Evolutionary conservation across 1,140 invertebrate species (phyloP), one percentile per base, ranked within the genome.

Genomic region (Scaptomyza montana): DNA sequence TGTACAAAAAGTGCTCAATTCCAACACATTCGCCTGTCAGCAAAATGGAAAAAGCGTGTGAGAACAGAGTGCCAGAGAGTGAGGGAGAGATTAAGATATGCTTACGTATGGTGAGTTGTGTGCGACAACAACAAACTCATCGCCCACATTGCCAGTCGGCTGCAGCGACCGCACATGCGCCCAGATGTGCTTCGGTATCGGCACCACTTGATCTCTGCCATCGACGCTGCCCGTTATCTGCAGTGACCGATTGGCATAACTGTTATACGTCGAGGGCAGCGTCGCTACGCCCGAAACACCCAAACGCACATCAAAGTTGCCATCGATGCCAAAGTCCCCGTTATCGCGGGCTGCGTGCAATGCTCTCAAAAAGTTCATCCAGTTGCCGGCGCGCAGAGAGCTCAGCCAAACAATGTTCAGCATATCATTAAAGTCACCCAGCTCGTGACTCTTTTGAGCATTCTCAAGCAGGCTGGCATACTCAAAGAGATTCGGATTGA

Each of bases 101-200:
- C 70, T 73, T 73, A 73, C 70, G 10, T 61, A 73, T 12, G 70
- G 70, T 3, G 70, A 73, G n/a, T 73, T 73, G 25, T 73, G 70
- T 3, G 50, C 70, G 7, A 73, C 70, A 19, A 73, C 10, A 10
- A 73, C 64, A 54, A 73, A 73, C 12, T 73, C 70, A 21, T 73
- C 56, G 50, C 28, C 12, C 5, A 7, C 12, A 12, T 7, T 36
- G 13, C 12, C 41, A 30, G 49, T 13, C 8, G 64, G 51, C 16
- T 67, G 49, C 21, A 73, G 19, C 4, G 56, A 21, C 2, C 56
- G 63, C 1, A 73, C 41, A 50, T 67, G 70, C 7, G 70, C 70
- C 70, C 70, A 73, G 6, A 73, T 67, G 12, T 73, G 36, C 7
- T 21, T 56, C 0, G 70, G 70, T 8, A 73, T 50, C 7, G 49